Evolutionary conservation across 2,888 invertebrate genomes (phyloP).

Genomic region (Malachius bipustulatus): DNA sequence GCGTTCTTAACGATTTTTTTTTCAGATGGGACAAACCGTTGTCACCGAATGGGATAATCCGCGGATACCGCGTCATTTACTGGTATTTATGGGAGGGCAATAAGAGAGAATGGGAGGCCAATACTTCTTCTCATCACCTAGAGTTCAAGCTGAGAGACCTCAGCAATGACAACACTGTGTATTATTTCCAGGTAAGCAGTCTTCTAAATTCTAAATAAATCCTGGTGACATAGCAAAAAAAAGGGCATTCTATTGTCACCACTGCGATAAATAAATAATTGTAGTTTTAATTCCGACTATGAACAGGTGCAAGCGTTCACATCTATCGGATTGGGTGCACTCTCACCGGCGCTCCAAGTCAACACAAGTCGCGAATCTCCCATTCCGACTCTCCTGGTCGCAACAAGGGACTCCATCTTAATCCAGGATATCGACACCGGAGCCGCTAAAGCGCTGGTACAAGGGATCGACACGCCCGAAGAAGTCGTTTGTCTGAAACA

Average conservation of each 20-base stretch:
- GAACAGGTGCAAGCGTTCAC: slow-evolving; percentile 74
- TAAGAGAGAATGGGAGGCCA: slow-evolving; percentile 42
- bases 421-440: slow-evolving; percentile 66
- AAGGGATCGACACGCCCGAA: slow-evolving; percentile 54
- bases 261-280: too few species aligned
- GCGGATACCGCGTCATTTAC: slow-evolving; percentile 60
- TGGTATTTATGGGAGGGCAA: slow-evolving; percentile 44
- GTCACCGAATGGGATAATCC: slow-evolving; percentile 60
- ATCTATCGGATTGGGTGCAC: slow-evolving; percentile 61
- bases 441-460: slow-evolving; percentile 42
- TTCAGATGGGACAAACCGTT: slow-evolving; percentile 74
- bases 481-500: slow-evolving; percentile 56
- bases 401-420: slow-evolving; percentile 59
- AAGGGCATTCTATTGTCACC: too few species aligned
- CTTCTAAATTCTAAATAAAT: too few species aligned
- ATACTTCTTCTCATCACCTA: slow-evolving; percentile 39
- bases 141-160: slow-evolving; percentile 47
- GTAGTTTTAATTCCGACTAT: too few species aligned
- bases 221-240: too few species aligned
- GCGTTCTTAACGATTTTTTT: too few species aligned
- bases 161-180: slow-evolving; percentile 48
- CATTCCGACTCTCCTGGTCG: slow-evolving; percentile 65
- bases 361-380: slow-evolving; percentile 62
- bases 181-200: slow-evolving; percentile 51
- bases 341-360: slow-evolving; percentile 51